Evolutionary conservation across 2,797 vertebrate genomes (phyloP).

Genomic region (Odontamblyopus lacepedii): DNA sequence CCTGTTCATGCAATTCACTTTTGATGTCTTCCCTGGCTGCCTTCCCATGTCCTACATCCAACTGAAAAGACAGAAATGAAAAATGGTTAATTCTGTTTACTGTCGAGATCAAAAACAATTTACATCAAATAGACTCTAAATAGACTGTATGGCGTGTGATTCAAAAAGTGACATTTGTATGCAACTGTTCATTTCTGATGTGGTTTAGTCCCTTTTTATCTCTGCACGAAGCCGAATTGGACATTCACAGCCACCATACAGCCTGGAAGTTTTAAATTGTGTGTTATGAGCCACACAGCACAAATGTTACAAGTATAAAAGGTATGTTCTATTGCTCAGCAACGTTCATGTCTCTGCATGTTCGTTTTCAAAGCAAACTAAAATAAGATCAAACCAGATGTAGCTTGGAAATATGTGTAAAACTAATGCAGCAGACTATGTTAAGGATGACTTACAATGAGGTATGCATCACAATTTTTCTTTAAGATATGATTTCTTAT

Average conservation of each 20-base stretch:
- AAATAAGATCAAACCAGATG: constrained; percentile 26
- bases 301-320: constrained; percentile 14
- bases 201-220: constrained; percentile 1
- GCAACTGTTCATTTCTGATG: neutral
- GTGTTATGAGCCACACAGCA: neutral
- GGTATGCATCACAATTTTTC: neutral
- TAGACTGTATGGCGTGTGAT: neutral
- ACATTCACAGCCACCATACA: neutral
- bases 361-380: constrained; percentile 29
- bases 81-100: constrained; percentile 13
- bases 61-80: constrained; percentile 3
- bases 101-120: constrained; percentile 9
- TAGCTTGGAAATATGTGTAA: neutral
- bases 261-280: neutral
- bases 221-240: neutral
- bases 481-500: neutral
- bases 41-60: neutral
- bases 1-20: neutral
- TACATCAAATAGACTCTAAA: constrained; percentile 11
- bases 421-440: constrained; percentile 3
- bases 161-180: neutral
- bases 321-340: constrained; percentile 18
- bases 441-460: neutral
- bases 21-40: constrained; percentile 3
- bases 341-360: constrained; percentile 40